Base-by-base conservation (phyloP, 2,113 vertebrate genomes). In the Cebus imitator region DNA sequence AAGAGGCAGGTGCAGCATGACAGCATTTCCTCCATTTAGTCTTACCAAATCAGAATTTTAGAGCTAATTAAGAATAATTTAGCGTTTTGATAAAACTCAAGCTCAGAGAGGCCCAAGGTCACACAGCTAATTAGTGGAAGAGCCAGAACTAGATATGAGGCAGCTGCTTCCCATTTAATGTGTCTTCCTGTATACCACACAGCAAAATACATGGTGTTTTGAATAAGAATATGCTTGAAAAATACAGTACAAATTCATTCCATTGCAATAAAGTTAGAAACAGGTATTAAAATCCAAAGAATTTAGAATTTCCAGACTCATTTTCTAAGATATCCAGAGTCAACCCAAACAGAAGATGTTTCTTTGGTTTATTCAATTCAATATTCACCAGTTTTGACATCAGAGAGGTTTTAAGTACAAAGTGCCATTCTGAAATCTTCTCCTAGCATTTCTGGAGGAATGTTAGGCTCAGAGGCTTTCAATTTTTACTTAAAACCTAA, bases 21-120 rank as follows among this genome's bases (percentile, higher is more conserved):
- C 45, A 40, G 45, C 27, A 88, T 72, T 76, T 57, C 52, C 87
- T 97, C 32, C 83, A 85, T 37, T 70, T 30, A 52, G 58, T 66
- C 82, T 45, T 43, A 83, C 23, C 37, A 86, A 73, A 79, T 90
- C 14, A 68, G 68, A 82, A 83, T 87, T 92, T 89, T 66, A 83
- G 73, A 85, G 50, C n/a, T 52, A 81, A 84, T 76, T 90, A 93
- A 89, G 14, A 58, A 72, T 94, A 75, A 90, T 73, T 90, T 83
- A 87, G 75, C 91, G 58, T 83, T 94, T 40, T 72, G 16, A 61
- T 92, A 94, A 85, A 80, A 43, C 6, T 10, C 48, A 40, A 50
- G 64, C 61, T 23, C 64, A 48, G 50, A 76, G n/a, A 84, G 55
- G 48, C 20, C 43, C n/a, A 75, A 48, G 30, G 32, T 70, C 61